Evolutionary conservation across 2,888 invertebrate species (phyloP).

Genomic region (Malthinus flaveolus): DNA sequence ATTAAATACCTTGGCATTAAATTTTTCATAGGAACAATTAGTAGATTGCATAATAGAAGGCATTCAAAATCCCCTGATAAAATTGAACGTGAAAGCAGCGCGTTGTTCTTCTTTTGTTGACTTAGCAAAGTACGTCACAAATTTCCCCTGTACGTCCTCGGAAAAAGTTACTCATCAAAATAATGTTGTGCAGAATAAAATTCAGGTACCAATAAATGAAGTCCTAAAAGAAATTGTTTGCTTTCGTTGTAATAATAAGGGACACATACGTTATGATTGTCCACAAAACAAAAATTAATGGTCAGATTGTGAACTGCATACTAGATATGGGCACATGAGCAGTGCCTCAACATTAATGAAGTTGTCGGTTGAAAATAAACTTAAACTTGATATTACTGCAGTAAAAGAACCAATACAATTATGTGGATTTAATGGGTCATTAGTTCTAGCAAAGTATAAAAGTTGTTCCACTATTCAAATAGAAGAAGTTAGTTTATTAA

Average conservation of each 20-base stretch:
- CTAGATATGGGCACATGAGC: too few species aligned
- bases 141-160: too few species aligned
- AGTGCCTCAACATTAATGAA: not conserved
- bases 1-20: not conserved
- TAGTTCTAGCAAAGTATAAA: conserved; percentile 5
- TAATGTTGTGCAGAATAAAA: not conserved
- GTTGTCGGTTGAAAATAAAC: not conserved
- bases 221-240: not conserved
- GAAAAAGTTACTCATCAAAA: too few species aligned
- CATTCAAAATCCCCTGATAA: not conserved
- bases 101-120: conserved; percentile 7
- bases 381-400: too few species aligned
- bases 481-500: conserved; percentile 6
- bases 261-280: conserved; percentile 7
- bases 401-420: too few species aligned
- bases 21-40: conserved; percentile 8
- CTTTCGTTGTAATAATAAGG: conserved; percentile 1
- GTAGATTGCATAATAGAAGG: conserved; percentile 7
- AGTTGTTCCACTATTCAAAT: conserved; percentile 1
- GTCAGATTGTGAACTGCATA: not conserved
- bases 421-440: conserved; percentile 3
- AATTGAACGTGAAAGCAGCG: conserved; percentile 11
- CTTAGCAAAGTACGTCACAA: conserved; percentile 2
- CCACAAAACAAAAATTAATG: conserved; percentile 4
- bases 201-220: not conserved